Base-by-base conservation (phyloP, 2,888 invertebrate genomes). In the Rhopalosiphum nymphaeae region DNA sequence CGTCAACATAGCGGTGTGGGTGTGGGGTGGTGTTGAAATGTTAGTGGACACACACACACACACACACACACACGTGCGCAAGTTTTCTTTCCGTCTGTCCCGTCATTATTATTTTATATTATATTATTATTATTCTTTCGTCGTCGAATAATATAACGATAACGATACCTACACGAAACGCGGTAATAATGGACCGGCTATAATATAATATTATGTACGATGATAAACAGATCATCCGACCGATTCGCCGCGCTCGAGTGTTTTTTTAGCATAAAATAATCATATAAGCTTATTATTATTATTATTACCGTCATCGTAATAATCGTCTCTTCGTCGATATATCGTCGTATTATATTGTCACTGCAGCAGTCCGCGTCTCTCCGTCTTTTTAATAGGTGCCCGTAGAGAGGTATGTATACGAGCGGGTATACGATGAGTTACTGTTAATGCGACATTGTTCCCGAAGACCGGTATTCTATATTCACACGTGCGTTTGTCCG, bases 111-210 rank as follows among this genome's bases (percentile, higher is more conserved):
- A 78, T 67, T 13, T 57, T 57, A 61, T 29, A 29, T n/a, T 67
- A 67, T 61, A 67, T 67, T 89, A 44, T 36, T 56, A 46, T 91
- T 49, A 57, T 91, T 46, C 16, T 91, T 53, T 84, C 86, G 57
- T 86, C 86, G 91, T 85, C 91, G 67, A 91, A 86, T 86, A 91
- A 78, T 53, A 78, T 57, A 56, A 91, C 57, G 57, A 67, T 86
- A 57, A 44, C 86, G 9, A 57, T 92, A 92, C 46, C 25, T 46
- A 57, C 57, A 86, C 86, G 44, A 57, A 57, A 86, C 85, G 86
- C 56, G 46, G 49, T 29, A 87, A 87, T 92, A 87, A 92, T 42
- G 61, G 36, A 46, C 61, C 29, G 92, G 44, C 84, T 10, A 21
- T 36, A 78, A 78, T 67, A 67, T 67, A 67, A 67, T 67, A 67